These are phyloP conservation scores for Chondrosia reniformis DNA, from an alignment of 37 sponge, comb jelly and placozoan species.

Conservation along the genomic window DNA sequence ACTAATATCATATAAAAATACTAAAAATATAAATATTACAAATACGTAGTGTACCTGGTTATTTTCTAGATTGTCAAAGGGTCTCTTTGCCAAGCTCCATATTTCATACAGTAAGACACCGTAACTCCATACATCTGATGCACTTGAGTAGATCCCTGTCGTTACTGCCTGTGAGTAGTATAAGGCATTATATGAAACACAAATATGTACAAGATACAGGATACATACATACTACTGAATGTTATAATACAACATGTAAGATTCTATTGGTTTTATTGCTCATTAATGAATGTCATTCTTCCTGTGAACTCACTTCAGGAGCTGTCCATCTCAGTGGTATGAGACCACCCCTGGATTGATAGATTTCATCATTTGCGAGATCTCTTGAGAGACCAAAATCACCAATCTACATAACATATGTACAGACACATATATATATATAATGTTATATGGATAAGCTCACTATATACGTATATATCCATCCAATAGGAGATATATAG, in stretches of 20 bases:
- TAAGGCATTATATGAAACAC: too few relatives aligned
- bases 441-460: not conserved
- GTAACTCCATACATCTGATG: constrained; percentile 11
- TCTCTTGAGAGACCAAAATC: constrained; percentile 21
- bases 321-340: constrained; percentile 17
- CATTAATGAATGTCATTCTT: too few relatives aligned
- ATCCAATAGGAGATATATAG: not conserved
- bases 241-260: too few relatives aligned
- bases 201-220: too few relatives aligned
- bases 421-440: not conserved
- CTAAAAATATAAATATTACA: too few relatives aligned
- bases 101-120: constrained; percentile 17
- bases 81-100: constrained; percentile 6
- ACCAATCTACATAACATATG: not conserved
- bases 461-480: not conserved
- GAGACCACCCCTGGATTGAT: constrained; percentile 19
- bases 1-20: too few relatives aligned
- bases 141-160: not conserved
- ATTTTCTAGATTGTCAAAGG: not conserved
- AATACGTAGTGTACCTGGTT: constrained; percentile 11
- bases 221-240: too few relatives aligned
- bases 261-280: too few relatives aligned
- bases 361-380: constrained; percentile 10
- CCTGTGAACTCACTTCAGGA: not conserved
- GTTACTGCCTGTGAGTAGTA: not conserved